Evolutionary conservation across 2,797 vertebrate species (phyloP).

Genomic region (Valencia hispanica): DNA sequence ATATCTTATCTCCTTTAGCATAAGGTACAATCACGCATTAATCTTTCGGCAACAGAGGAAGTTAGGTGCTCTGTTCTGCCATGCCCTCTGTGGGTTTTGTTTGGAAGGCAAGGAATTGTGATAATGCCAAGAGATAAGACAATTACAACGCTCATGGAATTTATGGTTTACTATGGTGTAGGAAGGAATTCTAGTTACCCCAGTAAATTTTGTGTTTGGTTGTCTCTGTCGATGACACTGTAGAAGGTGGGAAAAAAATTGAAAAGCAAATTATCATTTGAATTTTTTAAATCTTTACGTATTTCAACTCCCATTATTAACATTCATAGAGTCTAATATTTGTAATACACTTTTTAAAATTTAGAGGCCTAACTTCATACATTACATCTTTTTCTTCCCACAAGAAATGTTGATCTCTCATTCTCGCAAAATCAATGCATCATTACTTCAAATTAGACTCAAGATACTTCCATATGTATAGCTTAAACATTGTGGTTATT

Average conservation of each 20-base stretch:
- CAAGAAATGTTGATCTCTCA: slow-evolving; percentile 37
- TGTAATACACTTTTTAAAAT: slow-evolving; percentile 29
- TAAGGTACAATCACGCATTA: slow-evolving; percentile 65
- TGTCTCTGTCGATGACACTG: slow-evolving; percentile 20
- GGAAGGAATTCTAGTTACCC: slow-evolving; percentile 51
- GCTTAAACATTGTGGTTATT: no score
- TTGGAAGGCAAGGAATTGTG: slow-evolving; percentile 61
- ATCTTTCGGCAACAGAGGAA: slow-evolving; percentile 62
- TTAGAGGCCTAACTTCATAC: slow-evolving; percentile 21
- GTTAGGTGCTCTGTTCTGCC: slow-evolving; percentile 52
- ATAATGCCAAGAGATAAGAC: slow-evolving; percentile 63
- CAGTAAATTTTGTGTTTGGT: slow-evolving; percentile 9
- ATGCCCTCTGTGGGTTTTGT: slow-evolving; percentile 55
- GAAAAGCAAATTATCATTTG: background rate
- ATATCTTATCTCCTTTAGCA: slow-evolving; percentile 62
- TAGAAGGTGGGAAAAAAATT: slow-evolving; percentile 7
- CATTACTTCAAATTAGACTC: slow-evolving; percentile 66
- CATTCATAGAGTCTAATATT: slow-evolving; percentile 18
- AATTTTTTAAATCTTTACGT: slow-evolving; percentile 12
- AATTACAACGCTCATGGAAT: slow-evolving; percentile 55
- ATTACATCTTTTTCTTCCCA: slow-evolving; percentile 15
- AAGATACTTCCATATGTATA: slow-evolving; percentile 54
- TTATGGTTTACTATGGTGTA: slow-evolving; percentile 45
- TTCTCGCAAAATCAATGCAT: slow-evolving; percentile 48
- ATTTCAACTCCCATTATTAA: background rate